Evolutionary conservation across 2,797 vertebrate genomes (phyloP), one percentile per base, ranked within the genome.

Genomic region (Denticeps clupeoides): DNA sequence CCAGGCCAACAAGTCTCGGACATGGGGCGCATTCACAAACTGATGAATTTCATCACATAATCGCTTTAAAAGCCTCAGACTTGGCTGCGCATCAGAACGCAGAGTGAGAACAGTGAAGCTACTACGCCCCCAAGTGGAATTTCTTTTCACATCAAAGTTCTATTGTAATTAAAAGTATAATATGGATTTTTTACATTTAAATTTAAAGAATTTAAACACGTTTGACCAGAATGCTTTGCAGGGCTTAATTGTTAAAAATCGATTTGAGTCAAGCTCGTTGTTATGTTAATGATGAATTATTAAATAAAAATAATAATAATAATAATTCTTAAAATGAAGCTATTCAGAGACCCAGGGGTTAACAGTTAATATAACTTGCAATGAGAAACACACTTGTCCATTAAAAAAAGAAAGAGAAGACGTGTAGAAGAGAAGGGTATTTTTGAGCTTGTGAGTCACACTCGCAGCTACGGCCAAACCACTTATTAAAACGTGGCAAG

Each of bases 51-150:
- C 58, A 59, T 66, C 56, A 63, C 27, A 52, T 67, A 70, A 71
- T 68, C 61, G 59, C 52, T 63, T 70, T 71, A 69, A 80, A 79
- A 70, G 69, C 63, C 65, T 51, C 65, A 52, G 53, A 60, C 33
- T 67, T 71, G 62, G 59, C 53, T 27, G 2, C 8, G 22, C 45
- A 67, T 65, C 65, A 65, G 72, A 58, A 53, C 28, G 12, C 19
- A 33, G 15, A 52, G 13, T 5, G 13, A 56, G n/a, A 63, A 27
- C 65, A 53, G 45, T 79, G 75, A 54, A 64, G 66, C 75, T 59
- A 64, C 68, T 60, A 67, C 75, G 72, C 81, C 82, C 70, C 74
- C 82, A 74, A 57, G 74, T 81, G 82, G 80, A 13, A n/a, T n/a
- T n/a, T n/a, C n/a, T n/a, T n/a, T n/a, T n/a, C n/a, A n/a, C n/a